Percentiles rank a stretch among this genome's conserved stretches.
phyloP scores from a whole-genome alignment of 2,113 vertebrate genomes.

The Petaurus breviceps region DNA sequence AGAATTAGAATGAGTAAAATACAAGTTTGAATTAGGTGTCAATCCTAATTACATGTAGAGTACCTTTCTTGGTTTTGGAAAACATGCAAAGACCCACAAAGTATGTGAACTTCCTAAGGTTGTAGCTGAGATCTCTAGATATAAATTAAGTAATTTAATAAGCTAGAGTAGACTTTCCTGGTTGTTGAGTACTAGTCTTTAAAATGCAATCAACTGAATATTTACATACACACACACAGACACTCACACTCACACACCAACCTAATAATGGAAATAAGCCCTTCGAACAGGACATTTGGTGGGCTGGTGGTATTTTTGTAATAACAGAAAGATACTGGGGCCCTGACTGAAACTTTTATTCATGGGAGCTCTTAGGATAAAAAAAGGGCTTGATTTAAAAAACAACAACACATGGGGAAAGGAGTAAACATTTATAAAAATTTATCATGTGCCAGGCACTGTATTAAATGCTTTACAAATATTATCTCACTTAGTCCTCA shows the following conservation, averaged over 20 bases:
- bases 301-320: neutral
- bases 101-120: neutral
- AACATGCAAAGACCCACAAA: neutral
- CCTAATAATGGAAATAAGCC: neutral
- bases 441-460: neutral
- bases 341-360: neutral
- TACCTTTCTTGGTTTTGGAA: neutral
- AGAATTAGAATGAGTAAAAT: neutral
- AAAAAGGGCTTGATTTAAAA: neutral
- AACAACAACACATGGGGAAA: neutral
- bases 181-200: neutral
- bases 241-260: neutral
- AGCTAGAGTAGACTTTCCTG: neutral
- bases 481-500: neutral
- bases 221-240: neutral
- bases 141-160: neutral
- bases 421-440: neutral
- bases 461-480: neutral
- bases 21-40: neutral
- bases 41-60: neutral
- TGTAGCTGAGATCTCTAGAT: neutral
- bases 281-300: neutral
- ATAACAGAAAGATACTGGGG: neutral
- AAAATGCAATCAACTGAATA: neutral
- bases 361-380: neutral